Evolutionary conservation across 2,888 invertebrate genomes (phyloP).

Genomic region (Dorcus parallelipipedus): DNA sequence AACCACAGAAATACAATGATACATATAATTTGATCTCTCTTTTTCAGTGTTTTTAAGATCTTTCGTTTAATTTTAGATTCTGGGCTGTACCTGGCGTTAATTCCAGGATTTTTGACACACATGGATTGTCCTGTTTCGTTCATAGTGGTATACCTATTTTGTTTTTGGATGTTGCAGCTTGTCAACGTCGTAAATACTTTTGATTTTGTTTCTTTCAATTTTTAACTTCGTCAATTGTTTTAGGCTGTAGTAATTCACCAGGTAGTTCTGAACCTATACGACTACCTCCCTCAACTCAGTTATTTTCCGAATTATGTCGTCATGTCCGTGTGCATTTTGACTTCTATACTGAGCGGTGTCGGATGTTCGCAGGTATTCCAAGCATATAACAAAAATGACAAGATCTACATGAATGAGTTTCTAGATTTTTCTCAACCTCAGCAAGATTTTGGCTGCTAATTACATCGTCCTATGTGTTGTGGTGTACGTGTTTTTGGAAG

Average conservation of each 20-base stretch:
- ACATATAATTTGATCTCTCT: too few species aligned
- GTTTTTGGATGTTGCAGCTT: conserved; percentile 16
- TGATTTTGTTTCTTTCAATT: neutral
- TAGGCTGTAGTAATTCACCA: conserved; percentile 24
- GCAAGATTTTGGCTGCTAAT: conserved; percentile 12
- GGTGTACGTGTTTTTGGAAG: conserved; percentile 11
- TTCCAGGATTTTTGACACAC: conserved; percentile 26
- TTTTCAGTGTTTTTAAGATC: too few species aligned
- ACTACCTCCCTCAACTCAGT: conserved; percentile 26
- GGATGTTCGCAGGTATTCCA: conserved; percentile 8
- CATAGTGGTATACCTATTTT: conserved; percentile 20
- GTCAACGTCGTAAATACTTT: neutral
- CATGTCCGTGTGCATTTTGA: conserved; percentile 13
- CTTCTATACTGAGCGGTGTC: conserved; percentile 11
- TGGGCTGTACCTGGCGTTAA: conserved; percentile 24
- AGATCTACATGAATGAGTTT: neutral
- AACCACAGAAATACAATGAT: too few species aligned
- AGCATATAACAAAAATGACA: neutral
- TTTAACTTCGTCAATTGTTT: neutral
- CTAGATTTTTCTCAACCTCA: conserved; percentile 14
- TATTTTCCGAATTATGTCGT: conserved; percentile 25
- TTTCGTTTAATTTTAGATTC: conserved; percentile 15
- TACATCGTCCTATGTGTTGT: conserved; percentile 13
- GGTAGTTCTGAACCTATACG: conserved; percentile 27
- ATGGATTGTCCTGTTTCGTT: conserved; percentile 22